Evolutionary conservation across 30 jellyfish, hydroid and myxozoan species (phyloP), one percentile per base, ranked within the genome.

Genomic region (Haliclystus octoradiatus): DNA sequence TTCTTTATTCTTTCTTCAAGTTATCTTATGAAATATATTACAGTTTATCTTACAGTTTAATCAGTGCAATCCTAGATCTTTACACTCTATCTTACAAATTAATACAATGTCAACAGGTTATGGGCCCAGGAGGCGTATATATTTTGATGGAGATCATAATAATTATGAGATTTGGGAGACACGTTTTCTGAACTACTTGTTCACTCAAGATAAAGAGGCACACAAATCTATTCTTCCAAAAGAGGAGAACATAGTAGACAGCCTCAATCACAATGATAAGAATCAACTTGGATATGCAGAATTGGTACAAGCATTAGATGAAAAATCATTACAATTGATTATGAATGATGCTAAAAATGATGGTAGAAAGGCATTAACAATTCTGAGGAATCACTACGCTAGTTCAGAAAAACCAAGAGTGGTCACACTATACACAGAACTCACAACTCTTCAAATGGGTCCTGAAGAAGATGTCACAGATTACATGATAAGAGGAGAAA

Each of bases 291-390:
- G 73, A 27, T 78, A 47, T 61, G 83, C 92, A 13, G 92, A 78
- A 50, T 50, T 78, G 25, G 57, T 78, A 67, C 92, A 78, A 50
- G 67, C 61, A 19, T 74, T 78, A 26, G 92, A 78, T 62, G 92
- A 78, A 23, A 67, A 47, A 33, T 13, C 79, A 68, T 68, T 77
- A 2, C 65, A 76, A 57, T 24, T 64, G n/a, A 65, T 75, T 15
- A 63, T 77, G 82, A 73, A 34, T 12, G 90, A 77, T 77, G 90
- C 90, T 0, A 67, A 26, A 9, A 77, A 77, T 63, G 68, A 74
- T 65, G 86, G 77, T 3, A 31, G 72, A 66, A 47, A 71, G 14
- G 77, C 70, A 27, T 34, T 66, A 19, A 15, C 24, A 14, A 40
- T 66, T 28, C 70, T 66, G 22, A 31, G 33, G 29, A 26, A 34